These are phyloP conservation scores for Rissa tridactyla DNA, from an alignment of 2,113 vertebrate species.

Conservation along the genomic window DNA sequence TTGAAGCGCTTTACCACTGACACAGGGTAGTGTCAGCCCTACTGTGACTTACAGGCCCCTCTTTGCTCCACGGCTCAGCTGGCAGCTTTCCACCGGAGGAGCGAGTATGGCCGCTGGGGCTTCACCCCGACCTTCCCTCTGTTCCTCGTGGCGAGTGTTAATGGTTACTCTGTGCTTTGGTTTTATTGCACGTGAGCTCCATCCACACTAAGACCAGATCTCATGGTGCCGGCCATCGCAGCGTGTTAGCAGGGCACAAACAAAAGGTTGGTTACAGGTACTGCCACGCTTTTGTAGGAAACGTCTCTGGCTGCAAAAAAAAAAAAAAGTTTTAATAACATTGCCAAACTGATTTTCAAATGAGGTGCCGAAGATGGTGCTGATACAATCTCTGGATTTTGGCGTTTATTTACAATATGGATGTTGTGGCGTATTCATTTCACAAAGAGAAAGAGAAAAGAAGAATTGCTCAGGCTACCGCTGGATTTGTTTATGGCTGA, in stretches of 20 bases:
- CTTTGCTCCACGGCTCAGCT: fast-evolving
- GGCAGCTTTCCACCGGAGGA: neutral
- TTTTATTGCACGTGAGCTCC: neutral
- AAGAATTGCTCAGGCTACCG: neutral
- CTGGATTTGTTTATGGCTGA: neutral
- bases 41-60: neutral
- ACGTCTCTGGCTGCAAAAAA: neutral
- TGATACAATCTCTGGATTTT: neutral
- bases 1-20: neutral
- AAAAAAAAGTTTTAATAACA: neutral
- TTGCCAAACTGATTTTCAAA: neutral
- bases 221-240: neutral
- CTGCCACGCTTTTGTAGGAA: neutral
- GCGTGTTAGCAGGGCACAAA: fast-evolving
- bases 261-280: fast-evolving
- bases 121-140: neutral
- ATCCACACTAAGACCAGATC: fast-evolving
- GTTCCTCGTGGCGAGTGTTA: neutral
- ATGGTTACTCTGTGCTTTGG: neutral
- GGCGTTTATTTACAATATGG: neutral
- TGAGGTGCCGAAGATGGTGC: neutral
- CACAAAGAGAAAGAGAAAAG: neutral
- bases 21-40: neutral
- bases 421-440: neutral
- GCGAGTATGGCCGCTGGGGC: neutral